Conservation (phyloP, 2,888 invertebrate genomes). For the Chrysopilus asiliformis region DNA sequence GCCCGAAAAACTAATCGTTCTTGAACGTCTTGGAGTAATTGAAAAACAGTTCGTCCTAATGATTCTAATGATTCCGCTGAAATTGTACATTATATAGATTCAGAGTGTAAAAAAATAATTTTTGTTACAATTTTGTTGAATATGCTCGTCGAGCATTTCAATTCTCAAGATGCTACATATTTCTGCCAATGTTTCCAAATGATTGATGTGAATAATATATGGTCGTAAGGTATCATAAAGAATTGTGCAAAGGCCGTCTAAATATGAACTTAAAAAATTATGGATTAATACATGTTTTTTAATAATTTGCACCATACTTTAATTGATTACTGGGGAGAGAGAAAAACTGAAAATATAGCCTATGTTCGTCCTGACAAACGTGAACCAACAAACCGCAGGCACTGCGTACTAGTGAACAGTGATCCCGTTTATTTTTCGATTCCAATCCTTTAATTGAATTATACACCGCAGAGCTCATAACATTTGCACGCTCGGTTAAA, state of each 20-base stretch:
- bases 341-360: slow-evolving; percentile 86
- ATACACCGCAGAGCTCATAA: slow-evolving; percentile 57
- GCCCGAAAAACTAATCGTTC: slow-evolving; percentile 92
- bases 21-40: slow-evolving; percentile 86
- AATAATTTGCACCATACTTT: slow-evolving; percentile 34
- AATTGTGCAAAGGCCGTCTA: slow-evolving; percentile 72
- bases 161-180: slow-evolving; percentile 84
- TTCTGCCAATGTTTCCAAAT: slow-evolving; percentile 93
- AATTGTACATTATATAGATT: slow-evolving; percentile 12
- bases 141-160: slow-evolving; percentile 87
- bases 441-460: slow-evolving; percentile 54
- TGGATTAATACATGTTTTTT: too few species aligned
- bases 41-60: slow-evolving; percentile 62
- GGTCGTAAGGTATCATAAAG: slow-evolving; percentile 89
- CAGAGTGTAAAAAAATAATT: slow-evolving; percentile 2
- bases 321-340: slow-evolving; percentile 49
- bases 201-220: slow-evolving; percentile 89
- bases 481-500: slow-evolving; percentile 52
- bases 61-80: slow-evolving; percentile 55
- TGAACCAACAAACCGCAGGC: slow-evolving; percentile 85
- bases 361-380: slow-evolving; percentile 88
- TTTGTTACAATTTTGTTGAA: slow-evolving; percentile 63
- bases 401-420: slow-evolving; percentile 72
- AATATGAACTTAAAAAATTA: slow-evolving; percentile 46
- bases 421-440: slow-evolving; percentile 52